Conservation (phyloP, 2,113 vertebrate species). For the Vulpes lagopus region DNA sequence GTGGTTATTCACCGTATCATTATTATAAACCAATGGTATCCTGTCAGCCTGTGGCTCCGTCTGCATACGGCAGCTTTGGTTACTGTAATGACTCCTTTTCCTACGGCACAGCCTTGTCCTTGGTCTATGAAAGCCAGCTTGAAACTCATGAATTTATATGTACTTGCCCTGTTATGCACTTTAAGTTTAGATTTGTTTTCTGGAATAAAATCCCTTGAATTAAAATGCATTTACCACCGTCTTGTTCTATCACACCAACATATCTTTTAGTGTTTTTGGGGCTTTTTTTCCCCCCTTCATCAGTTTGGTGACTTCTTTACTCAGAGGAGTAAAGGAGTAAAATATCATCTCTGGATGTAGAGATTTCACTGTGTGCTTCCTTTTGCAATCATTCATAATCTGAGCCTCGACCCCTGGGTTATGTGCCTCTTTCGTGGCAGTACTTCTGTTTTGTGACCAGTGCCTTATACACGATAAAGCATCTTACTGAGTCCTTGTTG, state of each 20-base stretch:
- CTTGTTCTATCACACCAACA: neutral
- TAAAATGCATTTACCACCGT: neutral
- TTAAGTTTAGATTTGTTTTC: conserved; percentile 41
- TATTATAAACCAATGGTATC: neutral
- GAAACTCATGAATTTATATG: neutral
- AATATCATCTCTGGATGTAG: neutral
- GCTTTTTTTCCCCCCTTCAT: neutral
- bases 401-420: neutral
- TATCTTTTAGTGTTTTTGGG: neutral
- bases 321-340: neutral
- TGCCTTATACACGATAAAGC: neutral
- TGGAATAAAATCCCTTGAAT: neutral
- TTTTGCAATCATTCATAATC: neutral
- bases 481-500: neutral
- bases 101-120: neutral
- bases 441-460: neutral
- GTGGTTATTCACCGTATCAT: neutral
- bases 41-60: neutral
- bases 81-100: neutral
- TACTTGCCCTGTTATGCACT: neutral
- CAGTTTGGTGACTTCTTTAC: neutral
- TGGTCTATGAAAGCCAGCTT: neutral
- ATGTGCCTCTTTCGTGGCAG: neutral
- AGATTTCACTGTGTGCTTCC: neutral
- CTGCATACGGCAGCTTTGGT: too few relatives aligned